A percentile compares a stretch with the other conserved stretches of the same genome.
Evolutionary conservation across 2,113 vertebrate genomes (phyloP).

Genomic region (Phasianus colchicus): DNA sequence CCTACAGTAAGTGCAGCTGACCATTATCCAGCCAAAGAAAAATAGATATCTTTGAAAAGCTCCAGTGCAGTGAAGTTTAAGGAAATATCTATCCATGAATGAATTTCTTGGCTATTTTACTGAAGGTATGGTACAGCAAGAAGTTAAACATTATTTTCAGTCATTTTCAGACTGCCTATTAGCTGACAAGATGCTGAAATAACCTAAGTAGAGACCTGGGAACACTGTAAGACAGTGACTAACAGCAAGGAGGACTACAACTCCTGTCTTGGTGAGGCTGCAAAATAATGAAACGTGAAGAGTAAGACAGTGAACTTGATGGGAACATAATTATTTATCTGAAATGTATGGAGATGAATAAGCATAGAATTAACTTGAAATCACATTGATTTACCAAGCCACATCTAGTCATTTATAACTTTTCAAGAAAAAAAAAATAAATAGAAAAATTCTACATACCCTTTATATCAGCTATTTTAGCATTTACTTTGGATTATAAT

Average conservation of each 20-base stretch:
- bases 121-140: neutral
- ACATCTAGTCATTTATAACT: neutral
- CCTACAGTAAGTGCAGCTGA: neutral
- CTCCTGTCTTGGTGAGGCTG: neutral
- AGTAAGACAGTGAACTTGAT: neutral
- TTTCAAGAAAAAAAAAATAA: neutral
- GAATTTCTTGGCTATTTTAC: neutral
- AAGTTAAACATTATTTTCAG: conserved; percentile 10
- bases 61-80: neutral
- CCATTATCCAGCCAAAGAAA: neutral
- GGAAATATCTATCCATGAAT: neutral
- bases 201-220: neutral
- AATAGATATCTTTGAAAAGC: neutral
- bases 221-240: neutral
- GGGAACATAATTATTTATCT: neutral
- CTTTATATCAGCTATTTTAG: neutral
- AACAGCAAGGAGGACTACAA: neutral
- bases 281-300: neutral
- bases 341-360: fast-evolving
- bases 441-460: neutral
- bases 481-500: neutral
- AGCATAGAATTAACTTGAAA: neutral
- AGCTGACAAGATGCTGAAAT: neutral
- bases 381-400: neutral
- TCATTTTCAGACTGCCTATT: neutral